Percentiles rank a stretch among this genome's conserved stretches.
Conservation (phyloP, 2,113 vertebrate genomes). For the Argyrosomus japonicus region DNA sequence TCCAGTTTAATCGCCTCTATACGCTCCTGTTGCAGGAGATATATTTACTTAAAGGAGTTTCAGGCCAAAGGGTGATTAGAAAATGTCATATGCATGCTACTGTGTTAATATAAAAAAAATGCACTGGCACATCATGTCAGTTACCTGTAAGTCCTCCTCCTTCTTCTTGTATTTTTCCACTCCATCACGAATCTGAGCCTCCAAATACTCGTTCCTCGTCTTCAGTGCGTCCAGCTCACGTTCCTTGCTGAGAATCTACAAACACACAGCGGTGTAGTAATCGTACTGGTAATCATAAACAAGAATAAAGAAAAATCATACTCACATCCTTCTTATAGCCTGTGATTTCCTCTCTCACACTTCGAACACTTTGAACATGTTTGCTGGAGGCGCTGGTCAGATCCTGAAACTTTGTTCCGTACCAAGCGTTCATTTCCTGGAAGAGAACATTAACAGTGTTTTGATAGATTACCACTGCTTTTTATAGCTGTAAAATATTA, state of each 20-base stretch:
- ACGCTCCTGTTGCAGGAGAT: constrained; percentile 50
- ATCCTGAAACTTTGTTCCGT: constrained; percentile 87
- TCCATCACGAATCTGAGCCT: constrained; percentile 74
- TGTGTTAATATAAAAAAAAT: background rate
- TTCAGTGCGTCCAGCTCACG: constrained; percentile 78
- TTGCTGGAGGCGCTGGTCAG: constrained; percentile 83
- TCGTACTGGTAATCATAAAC: background rate
- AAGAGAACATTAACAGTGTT: background rate
- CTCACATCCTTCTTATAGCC: constrained; percentile 86
- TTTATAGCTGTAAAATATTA: background rate
- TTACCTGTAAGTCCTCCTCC: constrained; percentile 71
- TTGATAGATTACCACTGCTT: background rate
- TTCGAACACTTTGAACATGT: constrained; percentile 82
- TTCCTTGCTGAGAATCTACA: constrained; percentile 80
- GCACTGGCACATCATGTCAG: background rate
- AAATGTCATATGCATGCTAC: background rate
- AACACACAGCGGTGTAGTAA: constrained; percentile 10
- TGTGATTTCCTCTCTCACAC: constrained; percentile 82
- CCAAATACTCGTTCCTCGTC: constrained; percentile 80
- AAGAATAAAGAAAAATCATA: constrained; percentile 24
- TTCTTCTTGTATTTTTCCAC: constrained; percentile 67
- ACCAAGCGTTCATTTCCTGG: constrained; percentile 87
- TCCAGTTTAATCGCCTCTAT: constrained; percentile 66
- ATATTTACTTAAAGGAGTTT: background rate
- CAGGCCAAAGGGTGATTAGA: fast-evolving